Evolutionary conservation across 2,888 invertebrate species (phyloP).

Genomic region (Drosophila multiciliata): DNA sequence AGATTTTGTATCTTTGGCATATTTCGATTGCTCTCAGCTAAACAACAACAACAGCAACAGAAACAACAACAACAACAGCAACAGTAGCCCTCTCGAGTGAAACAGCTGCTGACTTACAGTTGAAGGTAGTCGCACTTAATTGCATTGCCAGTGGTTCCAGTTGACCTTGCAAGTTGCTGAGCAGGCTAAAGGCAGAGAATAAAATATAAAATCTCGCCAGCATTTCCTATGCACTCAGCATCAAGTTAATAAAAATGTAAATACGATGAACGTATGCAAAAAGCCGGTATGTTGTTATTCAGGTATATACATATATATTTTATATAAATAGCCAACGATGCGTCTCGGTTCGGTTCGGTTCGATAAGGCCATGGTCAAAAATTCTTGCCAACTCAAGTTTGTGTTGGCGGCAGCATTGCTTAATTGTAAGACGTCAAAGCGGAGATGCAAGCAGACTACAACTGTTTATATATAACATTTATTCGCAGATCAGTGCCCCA

Average conservation of each 20-base stretch:
- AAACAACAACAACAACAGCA: background rate
- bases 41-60: background rate
- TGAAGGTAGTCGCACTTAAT: conserved; percentile 46
- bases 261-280: conserved; percentile 28
- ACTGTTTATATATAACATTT: background rate
- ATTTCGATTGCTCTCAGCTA: background rate
- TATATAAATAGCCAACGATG: conserved; percentile 15
- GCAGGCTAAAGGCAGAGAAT: conserved; percentile 40
- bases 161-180: conserved; percentile 67
- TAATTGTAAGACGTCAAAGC: background rate
- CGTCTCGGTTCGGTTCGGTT: background rate
- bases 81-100: conserved; percentile 28
- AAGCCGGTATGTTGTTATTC: conserved; percentile 23
- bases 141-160: conserved; percentile 55
- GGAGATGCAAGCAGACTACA: background rate
- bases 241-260: conserved; percentile 46
- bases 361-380: conserved; percentile 2
- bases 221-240: conserved; percentile 49
- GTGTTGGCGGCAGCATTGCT: conserved; percentile 4
- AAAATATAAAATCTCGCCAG: conserved; percentile 16
- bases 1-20: background rate
- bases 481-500: background rate
- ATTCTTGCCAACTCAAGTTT: conserved; percentile 58
- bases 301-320: conserved; percentile 8
- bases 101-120: conserved; percentile 11